Evolutionary conservation across 2,113 vertebrate species (phyloP), one percentile per base, ranked within the genome.

Genomic region (Procavia capensis): DNA sequence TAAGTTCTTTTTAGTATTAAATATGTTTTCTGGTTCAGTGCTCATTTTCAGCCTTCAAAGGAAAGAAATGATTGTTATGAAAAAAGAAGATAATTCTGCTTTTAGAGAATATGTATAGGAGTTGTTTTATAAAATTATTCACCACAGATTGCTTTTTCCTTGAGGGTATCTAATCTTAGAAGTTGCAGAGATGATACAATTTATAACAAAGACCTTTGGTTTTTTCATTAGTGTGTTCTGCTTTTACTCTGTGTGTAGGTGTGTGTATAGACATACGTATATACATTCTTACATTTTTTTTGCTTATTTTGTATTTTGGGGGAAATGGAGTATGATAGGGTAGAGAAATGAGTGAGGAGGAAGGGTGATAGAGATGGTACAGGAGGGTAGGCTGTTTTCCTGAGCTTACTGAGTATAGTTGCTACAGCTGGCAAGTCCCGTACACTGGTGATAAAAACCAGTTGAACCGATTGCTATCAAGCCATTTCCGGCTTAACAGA

Each of bases 131-230:
- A 54, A 39, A 70, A 36, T 39, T 94, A 20, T 29, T 81, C 72
- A 87, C n/a, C 47, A 31, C 9, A 88, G 75, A 54, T 70, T 47
- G 59, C n/a, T 57, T 93, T 97, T 91, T 86, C 61, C 5, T 66
- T 76, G 13, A 86, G 59, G 25, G 36, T 4, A n/a, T 76, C 75
- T 95, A 85, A 90, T 91, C 66, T 75, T 86, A 80, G 78, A 45
- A 74, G 59, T 11, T 74, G n/a, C 34, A 45, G 76, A 90, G 92
- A 90, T 96, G 63, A 80, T 36, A 24, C 11, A 63, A 31, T 86
- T 57, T 20, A 11, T 81, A 31, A 85, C 87, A 45, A 88, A 76
- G 83, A 93, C 85, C 90, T 94, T 95, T 95, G 90, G 41, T 6
- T 13, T 80, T 25, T 47, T 64, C 43, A 85, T 25, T 64, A 6